These are phyloP conservation scores for Tachina fera DNA, from an alignment of 2,888 invertebrate species.

Conservation along the genomic window DNA sequence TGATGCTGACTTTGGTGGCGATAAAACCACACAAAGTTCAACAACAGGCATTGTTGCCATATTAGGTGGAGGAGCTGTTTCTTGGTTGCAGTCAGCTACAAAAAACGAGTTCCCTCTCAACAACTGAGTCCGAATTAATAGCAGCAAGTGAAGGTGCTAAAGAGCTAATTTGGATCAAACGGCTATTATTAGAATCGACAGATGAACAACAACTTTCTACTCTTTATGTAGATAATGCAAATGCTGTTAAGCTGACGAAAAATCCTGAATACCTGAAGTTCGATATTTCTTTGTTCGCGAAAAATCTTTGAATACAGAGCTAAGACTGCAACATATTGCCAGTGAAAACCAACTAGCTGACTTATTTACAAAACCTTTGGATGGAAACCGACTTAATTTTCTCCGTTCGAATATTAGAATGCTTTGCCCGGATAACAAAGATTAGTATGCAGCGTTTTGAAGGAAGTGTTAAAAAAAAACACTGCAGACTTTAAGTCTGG, in stretches of 20 bases:
- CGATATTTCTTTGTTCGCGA: constrained; percentile 35
- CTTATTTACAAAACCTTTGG: constrained; percentile 14
- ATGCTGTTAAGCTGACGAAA: constrained; percentile 33
- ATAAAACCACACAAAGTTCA: constrained; percentile 1
- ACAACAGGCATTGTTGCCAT: constrained; percentile 13
- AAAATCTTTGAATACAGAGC: constrained; percentile 15
- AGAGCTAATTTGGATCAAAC: constrained; percentile 17
- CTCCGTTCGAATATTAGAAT: no score
- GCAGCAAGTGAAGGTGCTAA: constrained; percentile 21
- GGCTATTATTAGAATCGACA: constrained; percentile 7
- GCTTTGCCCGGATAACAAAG: neutral
- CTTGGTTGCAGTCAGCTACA: constrained; percentile 26
- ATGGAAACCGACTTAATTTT: no score
- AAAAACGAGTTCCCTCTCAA: neutral
- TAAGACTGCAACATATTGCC: constrained; percentile 19
- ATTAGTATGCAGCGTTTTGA: constrained; percentile 22
- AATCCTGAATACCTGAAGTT: constrained; percentile 29
- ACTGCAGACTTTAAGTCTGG: no score
- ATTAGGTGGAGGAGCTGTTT: constrained; percentile 1
- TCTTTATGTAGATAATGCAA: constrained; percentile 35
- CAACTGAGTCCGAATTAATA: constrained; percentile 29
- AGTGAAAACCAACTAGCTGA: constrained; percentile 24
- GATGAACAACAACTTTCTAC: constrained; percentile 15
- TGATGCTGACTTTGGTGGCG: constrained; percentile 11
- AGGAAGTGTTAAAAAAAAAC: constrained; percentile 23